Evolutionary conservation across 64 coral and sea anemone genomes (phyloP).

Genomic region (Pachyseris speciosa): DNA sequence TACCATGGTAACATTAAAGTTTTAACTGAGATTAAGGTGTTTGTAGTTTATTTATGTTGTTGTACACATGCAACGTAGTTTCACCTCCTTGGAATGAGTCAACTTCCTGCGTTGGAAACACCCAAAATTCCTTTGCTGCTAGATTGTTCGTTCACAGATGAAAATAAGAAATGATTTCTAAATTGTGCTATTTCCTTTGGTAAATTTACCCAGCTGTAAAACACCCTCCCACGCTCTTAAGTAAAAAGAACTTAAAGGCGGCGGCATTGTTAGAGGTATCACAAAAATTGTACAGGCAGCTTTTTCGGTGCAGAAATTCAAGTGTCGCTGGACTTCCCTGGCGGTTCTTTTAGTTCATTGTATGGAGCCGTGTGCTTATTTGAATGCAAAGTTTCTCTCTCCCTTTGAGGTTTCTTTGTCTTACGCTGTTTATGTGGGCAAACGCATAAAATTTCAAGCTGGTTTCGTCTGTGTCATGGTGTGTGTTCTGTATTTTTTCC

Average conservation of each 20-base stretch:
- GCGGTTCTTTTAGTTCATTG: conserved; percentile 2
- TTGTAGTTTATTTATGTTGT: neutral
- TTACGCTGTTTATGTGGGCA: conserved; percentile 19
- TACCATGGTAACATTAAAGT: neutral
- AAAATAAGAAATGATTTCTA: neutral
- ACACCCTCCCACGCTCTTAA: neutral
- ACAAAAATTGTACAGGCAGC: neutral
- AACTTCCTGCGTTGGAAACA: conserved; percentile 3
- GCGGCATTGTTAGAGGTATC: neutral
- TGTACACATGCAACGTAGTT: neutral
- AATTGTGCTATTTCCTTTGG: conserved; percentile 21
- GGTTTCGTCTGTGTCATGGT: neutral
- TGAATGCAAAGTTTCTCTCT: neutral
- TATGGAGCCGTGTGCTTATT: neutral
- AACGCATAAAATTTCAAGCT: neutral
- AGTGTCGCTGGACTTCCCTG: neutral
- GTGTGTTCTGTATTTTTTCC: no score
- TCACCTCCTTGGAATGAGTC: neutral
- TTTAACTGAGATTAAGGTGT: no score
- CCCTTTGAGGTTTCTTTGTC: neutral
- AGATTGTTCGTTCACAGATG: neutral
- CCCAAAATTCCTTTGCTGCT: neutral
- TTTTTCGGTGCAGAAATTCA: neutral
- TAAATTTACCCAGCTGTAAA: neutral
- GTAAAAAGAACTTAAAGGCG: neutral